phyloP scores from a whole-genome alignment of 1,140 invertebrate genomes.

The Schlechtendalia chinensis region DNA sequence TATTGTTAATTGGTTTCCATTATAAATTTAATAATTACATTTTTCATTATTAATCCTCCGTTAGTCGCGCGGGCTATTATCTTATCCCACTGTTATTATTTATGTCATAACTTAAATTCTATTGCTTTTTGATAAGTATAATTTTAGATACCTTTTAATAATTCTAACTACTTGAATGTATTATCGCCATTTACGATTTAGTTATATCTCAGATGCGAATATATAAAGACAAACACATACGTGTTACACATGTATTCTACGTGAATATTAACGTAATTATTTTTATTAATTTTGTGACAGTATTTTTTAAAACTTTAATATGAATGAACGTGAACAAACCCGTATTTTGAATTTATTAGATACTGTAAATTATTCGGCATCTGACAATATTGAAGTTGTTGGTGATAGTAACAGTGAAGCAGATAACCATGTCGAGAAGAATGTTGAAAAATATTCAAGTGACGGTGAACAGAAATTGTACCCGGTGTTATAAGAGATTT shows the following conservation, averaged over 20 bases:
- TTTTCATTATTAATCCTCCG: too few relatives aligned
- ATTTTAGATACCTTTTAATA: constrained; percentile 28
- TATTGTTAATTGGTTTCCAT: too few relatives aligned
- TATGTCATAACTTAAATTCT: constrained; percentile 9
- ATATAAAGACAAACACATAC: neutral
- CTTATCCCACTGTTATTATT: constrained; percentile 28
- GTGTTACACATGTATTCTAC: constrained; percentile 11
- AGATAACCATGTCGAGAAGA: constrained; percentile 20
- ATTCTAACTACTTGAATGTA: constrained; percentile 6
- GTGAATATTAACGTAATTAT: constrained; percentile 19
- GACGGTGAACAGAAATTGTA: constrained; percentile 19
- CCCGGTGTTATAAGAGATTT: constrained; percentile 1
- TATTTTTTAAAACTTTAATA: constrained; percentile 8
- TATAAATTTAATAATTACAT: too few relatives aligned
- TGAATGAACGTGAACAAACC: constrained; percentile 33
- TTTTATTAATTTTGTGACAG: constrained; percentile 12
- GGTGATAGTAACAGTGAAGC: constrained; percentile 1
- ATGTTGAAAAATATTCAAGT: constrained; percentile 34
- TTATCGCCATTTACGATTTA: constrained; percentile 20
- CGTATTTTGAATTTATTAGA: constrained; percentile 28
- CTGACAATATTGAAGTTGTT: neutral
- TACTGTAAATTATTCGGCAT: constrained; percentile 21
- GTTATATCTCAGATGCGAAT: constrained; percentile 6
- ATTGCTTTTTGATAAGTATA: constrained; percentile 14
- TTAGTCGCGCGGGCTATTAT: constrained; percentile 14